phyloP scores from a whole-genome alignment of 37 sponge, comb jelly and placozoan species.

The Haliclona indistincta region DNA sequence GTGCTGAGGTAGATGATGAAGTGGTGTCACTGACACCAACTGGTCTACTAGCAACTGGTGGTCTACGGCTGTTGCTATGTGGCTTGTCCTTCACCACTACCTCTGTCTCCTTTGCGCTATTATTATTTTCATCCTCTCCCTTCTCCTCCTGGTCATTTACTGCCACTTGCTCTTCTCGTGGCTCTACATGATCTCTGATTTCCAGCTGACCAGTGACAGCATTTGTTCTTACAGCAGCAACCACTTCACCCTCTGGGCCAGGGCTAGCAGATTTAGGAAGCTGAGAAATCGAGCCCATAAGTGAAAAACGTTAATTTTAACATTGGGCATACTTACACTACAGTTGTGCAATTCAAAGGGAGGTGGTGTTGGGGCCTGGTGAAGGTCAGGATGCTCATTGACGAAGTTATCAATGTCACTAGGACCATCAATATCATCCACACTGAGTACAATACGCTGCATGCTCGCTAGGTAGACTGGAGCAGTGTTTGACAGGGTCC shows the following conservation, averaged over 20 bases:
- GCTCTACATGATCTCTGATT: not conserved
- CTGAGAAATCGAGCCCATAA: not conserved
- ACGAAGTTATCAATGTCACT: constrained; percentile 77
- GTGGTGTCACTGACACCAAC: too few species aligned
- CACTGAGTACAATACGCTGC: constrained; percentile 68
- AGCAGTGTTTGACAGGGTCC: constrained; percentile 87
- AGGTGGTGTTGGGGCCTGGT: not conserved
- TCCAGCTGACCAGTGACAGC: not conserved
- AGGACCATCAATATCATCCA: constrained; percentile 69
- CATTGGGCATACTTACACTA: constrained; percentile 22
- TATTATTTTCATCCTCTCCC: not conserved
- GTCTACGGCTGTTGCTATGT: too few species aligned
- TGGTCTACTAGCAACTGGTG: too few species aligned
- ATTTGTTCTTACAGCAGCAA: not conserved
- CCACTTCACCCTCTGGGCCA: not conserved
- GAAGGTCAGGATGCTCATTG: constrained; percentile 33
- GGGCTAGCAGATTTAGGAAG: not conserved
- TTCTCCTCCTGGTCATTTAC: not conserved
- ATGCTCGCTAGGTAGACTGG: constrained; percentile 86
- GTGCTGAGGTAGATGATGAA: too few species aligned
- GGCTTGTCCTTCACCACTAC: constrained; percentile 11
- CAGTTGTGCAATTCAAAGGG: constrained; percentile 35
- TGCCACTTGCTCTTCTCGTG: not conserved
- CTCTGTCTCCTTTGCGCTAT: not conserved
- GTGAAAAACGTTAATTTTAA: not conserved